Evolutionary conservation across 2,797 vertebrate genomes (phyloP).

Genomic region (Esox masquinongy): DNA sequence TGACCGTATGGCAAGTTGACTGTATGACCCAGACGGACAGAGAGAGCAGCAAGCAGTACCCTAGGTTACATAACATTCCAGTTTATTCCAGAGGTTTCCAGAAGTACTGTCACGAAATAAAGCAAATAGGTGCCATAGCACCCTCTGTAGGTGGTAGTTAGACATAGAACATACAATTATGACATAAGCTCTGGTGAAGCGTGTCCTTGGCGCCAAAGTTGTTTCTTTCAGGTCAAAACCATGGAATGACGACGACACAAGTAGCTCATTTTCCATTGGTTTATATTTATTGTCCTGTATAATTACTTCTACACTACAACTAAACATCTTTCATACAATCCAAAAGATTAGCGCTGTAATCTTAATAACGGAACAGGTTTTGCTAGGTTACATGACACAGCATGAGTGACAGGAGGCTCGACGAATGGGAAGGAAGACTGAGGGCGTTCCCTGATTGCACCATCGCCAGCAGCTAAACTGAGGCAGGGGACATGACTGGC

Average conservation of each 20-base stretch:
- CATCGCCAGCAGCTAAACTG: constrained; percentile 40
- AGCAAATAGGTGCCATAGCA: constrained; percentile 17
- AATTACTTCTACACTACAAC: constrained; percentile 80
- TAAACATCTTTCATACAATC: constrained; percentile 69
- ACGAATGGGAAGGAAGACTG: constrained; percentile 82
- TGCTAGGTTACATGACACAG: constrained; percentile 61
- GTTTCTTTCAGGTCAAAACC: neutral
- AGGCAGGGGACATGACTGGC: constrained; percentile 28
- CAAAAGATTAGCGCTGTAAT: constrained; percentile 65
- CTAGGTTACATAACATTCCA: neutral
- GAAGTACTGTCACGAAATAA: neutral
- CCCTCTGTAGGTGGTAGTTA: constrained; percentile 31
- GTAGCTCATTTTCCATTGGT: constrained; percentile 51
- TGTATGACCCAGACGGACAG: neutral
- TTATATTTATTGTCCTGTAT: constrained; percentile 81
- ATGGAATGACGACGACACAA: constrained; percentile 20
- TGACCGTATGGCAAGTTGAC: neutral
- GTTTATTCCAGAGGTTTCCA: constrained; percentile 5
- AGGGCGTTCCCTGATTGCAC: constrained; percentile 76
- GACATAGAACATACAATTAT: neutral
- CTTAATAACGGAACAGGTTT: constrained; percentile 61
- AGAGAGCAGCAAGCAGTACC: neutral
- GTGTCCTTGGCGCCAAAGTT: neutral
- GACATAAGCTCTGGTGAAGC: neutral
- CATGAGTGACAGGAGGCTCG: constrained; percentile 62